Evolutionary conservation across 1,140 invertebrate genomes (phyloP), one percentile per base, ranked within the genome.

Genomic region (Stenopsyche tienmushanensis): DNA sequence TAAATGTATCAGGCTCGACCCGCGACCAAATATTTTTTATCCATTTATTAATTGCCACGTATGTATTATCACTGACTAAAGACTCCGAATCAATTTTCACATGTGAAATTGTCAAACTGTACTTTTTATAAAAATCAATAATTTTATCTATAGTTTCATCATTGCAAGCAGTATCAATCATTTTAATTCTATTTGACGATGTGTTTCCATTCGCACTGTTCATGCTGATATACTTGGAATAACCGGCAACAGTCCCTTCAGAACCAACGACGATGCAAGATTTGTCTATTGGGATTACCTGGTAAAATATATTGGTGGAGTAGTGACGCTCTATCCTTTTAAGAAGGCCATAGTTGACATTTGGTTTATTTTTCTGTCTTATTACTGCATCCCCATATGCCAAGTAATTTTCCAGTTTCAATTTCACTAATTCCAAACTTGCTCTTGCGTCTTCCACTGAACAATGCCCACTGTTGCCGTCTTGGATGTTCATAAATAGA

Each of bases 401-500:
- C 17, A 90, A 77, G 76, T 83, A 85, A 71, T 93, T 89, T 39
- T 81, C 82, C 8, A 97, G 78, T 83, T 97, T 97, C 21, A 93
- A 80, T 73, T 93, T 86, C 0, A 92, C 89, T 17, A 97, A 80
- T 81, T 95, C 93, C 77, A 98, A 85, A 29, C 90, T 87, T 20
- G 93, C 88, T 21, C 81, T 74, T 39, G 92, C 89, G 82, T 97
- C 95, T 80, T 97, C 94, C n/a, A 88, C 81, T 2, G 94, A 91
- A 75, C 89, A 89, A 82, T 98, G 96, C 3, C 94, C 94, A 24
- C 72, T 69, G 41, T 74, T 78, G 10, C 82, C 77, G 24, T 79
- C 75, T 80, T 98, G 96, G 76, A 98, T 97, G 39, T 77, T 79
- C 74, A 91, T 84, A 7, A 87, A 82, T 0, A 97, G 80, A 78